These are phyloP conservation scores for Rhabdomys dilectus DNA, from an alignment of 2,113 vertebrate species.

Conservation along the genomic window DNA sequence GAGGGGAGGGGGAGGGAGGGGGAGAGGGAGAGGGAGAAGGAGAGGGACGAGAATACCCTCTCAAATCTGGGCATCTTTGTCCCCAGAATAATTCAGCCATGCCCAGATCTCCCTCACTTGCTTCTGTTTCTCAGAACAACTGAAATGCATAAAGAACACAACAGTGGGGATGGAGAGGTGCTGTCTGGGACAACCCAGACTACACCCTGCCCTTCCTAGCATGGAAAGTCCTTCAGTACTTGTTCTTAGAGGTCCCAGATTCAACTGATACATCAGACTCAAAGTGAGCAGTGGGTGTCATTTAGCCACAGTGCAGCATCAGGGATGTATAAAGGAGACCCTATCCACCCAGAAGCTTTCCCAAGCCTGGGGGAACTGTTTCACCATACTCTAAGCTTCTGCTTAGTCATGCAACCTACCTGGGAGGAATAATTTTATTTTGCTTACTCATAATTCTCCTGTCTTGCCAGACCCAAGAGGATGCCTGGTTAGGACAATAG, in stretches of 20 bases:
- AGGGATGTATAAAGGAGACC: not conserved
- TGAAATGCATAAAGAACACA: not conserved
- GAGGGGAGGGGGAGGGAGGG: not conserved
- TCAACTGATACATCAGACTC: not conserved
- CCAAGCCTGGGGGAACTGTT: not conserved
- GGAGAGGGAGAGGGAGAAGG: not conserved
- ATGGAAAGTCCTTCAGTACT: not conserved
- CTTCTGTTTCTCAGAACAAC: not conserved
- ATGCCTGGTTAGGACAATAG: not conserved
- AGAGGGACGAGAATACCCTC: not conserved
- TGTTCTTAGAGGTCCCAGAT: not conserved
- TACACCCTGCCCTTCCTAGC: not conserved
- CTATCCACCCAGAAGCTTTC: not conserved
- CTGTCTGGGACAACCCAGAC: not conserved
- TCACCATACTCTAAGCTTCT: not conserved
- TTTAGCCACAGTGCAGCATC: not conserved
- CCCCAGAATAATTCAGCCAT: not conserved
- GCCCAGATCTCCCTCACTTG: not conserved
- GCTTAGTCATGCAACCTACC: not conserved
- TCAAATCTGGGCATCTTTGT: not conserved
- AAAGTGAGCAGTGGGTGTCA: not conserved
- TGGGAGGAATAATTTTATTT: not conserved
- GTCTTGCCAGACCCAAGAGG: not conserved
- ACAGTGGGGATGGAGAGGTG: not conserved
- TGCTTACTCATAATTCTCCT: not conserved